Conservation (phyloP, 2,113 vertebrate genomes). For the Hyla sarda region DNA sequence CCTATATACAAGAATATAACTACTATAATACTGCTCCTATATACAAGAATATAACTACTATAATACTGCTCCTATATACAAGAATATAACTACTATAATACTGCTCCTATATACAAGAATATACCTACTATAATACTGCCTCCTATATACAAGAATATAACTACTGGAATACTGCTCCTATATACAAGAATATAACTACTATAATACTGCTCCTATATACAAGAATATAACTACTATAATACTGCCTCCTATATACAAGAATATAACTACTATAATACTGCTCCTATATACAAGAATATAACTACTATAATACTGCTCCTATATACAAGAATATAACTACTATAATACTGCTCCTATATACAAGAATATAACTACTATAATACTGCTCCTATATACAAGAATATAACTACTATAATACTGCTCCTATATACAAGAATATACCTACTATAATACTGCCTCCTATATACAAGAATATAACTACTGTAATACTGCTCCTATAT, state of each 20-base stretch:
- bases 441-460: too few species aligned
- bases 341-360: too few species aligned
- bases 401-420: too few species aligned
- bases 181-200: slow-evolving; percentile 2
- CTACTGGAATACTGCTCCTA: neutral
- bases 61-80: neutral
- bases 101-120: neutral
- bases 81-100: neutral
- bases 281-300: neutral
- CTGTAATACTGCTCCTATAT: too few species aligned
- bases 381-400: too few species aligned
- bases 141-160: neutral
- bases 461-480: too few species aligned
- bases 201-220: neutral
- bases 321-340: too few species aligned
- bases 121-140: neutral
- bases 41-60: slow-evolving; percentile 3
- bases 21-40: neutral
- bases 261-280: too few species aligned
- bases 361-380: too few species aligned
- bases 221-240: neutral
- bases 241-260: neutral
- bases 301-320: neutral
- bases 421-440: too few species aligned
- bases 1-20: neutral